These are phyloP conservation scores for Hydractinia symbiolongicarpus DNA, from an alignment of 30 jellyfish, hydroid and myxozoan genomes.

Conservation along the genomic window DNA sequence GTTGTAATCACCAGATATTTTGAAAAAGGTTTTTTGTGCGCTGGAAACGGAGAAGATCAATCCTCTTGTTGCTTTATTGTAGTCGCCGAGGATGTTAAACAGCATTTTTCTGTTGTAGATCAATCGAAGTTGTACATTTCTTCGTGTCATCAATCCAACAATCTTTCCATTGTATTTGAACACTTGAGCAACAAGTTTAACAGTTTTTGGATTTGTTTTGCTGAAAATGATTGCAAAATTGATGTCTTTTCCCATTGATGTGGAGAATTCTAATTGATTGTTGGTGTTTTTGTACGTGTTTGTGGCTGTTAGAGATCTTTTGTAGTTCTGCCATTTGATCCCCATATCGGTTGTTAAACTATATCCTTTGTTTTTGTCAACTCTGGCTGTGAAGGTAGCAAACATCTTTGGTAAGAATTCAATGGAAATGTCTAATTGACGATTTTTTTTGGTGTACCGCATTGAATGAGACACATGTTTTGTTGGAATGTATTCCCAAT, in stretches of 20 bases:
- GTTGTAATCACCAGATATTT: conserved; percentile 16
- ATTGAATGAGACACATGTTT: conserved; percentile 49
- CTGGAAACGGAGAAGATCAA: conserved; percentile 24
- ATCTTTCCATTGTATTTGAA: conserved; percentile 8
- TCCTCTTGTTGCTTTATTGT: conserved; percentile 38
- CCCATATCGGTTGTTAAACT: conserved; percentile 53
- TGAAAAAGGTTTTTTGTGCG: conserved; percentile 1
- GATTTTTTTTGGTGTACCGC: conserved; percentile 36
- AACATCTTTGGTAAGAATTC: conserved; percentile 96
- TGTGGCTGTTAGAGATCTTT: conserved; percentile 37
- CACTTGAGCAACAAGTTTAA: conserved; percentile 8
- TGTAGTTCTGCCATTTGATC: conserved; percentile 60
- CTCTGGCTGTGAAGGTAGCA: conserved; percentile 44
- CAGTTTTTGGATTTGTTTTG: conserved; percentile 14
- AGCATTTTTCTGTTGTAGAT: conserved; percentile 22
- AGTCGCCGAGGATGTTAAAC: conserved; percentile 43
- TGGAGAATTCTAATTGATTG: conserved; percentile 27
- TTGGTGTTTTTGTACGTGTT: conserved; percentile 50
- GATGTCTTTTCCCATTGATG: conserved; percentile 24
- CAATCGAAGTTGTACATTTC: conserved; percentile 5
- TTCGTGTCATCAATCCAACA: background rate
- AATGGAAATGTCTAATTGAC: conserved; percentile 43
- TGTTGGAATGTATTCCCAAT: conserved; percentile 74
- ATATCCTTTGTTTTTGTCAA: conserved; percentile 63
- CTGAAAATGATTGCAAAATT: background rate